A percentile compares a stretch with the other conserved stretches of the same genome.
Evolutionary conservation across 2,888 invertebrate species (phyloP).

Genomic region (Erpobdella octoculata): DNA sequence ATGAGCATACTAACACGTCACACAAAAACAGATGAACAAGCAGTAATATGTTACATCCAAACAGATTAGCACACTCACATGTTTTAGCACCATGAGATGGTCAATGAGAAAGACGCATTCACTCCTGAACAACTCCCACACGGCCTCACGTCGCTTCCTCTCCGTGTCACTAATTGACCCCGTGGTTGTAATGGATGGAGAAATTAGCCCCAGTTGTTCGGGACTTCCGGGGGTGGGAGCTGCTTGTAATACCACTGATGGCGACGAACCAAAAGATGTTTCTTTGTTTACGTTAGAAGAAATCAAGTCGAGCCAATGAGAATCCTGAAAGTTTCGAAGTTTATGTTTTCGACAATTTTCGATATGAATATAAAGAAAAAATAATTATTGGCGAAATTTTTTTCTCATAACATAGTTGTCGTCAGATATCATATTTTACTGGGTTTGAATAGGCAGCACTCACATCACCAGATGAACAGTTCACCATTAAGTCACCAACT

Average conservation of each 20-base stretch:
- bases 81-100: slow-evolving; percentile 60
- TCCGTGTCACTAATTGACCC: slow-evolving; percentile 41
- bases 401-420: background rate
- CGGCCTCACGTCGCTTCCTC: slow-evolving; percentile 55
- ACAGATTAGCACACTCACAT: slow-evolving; percentile 56
- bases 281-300: background rate
- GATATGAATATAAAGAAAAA: background rate
- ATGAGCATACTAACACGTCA: too few relatives aligned
- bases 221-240: background rate
- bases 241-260: background rate
- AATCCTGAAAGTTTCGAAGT: slow-evolving; percentile 23
- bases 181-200: background rate
- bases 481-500: too few relatives aligned
- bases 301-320: slow-evolving; percentile 31
- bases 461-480: too few relatives aligned
- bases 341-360: too few relatives aligned
- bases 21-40: too few relatives aligned
- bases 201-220: background rate
- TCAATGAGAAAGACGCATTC: slow-evolving; percentile 60
- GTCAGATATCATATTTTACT: background rate
- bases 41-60: too few relatives aligned
- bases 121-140: slow-evolving; percentile 62
- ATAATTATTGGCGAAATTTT: background rate
- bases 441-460: too few relatives aligned
- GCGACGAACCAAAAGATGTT: background rate